Evolutionary conservation across 2,888 invertebrate species (phyloP).

Genomic region (Meteorus colon): DNA sequence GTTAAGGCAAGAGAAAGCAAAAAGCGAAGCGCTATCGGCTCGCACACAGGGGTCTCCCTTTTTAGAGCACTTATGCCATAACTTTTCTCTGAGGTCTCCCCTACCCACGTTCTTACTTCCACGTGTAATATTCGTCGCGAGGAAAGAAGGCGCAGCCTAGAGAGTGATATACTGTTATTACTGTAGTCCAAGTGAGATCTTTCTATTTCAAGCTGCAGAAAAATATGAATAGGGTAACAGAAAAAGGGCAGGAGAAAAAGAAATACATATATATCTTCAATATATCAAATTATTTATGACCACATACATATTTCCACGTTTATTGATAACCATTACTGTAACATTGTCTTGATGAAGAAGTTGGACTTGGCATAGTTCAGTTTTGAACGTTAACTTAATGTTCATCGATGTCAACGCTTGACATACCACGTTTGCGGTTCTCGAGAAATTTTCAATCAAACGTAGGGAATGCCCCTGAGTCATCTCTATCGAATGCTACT

Average conservation of each 20-base stretch:
- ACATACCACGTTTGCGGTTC: constrained; percentile 64
- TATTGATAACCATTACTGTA: background rate
- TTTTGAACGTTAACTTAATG: background rate
- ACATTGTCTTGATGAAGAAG: constrained; percentile 15
- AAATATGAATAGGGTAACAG: constrained; percentile 8
- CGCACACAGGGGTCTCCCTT: constrained; percentile 43
- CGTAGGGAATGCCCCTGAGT: constrained; percentile 66
- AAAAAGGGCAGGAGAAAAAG: constrained; percentile 3
- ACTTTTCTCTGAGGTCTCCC: constrained; percentile 49
- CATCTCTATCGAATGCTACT: constrained; percentile 59
- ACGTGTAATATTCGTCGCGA: constrained; percentile 53
- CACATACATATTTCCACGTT: constrained; percentile 17
- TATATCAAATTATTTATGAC: constrained; percentile 11
- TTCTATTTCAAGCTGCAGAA: constrained; percentile 27
- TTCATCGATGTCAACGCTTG: constrained; percentile 45
- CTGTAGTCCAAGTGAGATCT: constrained; percentile 41
- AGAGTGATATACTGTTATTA: constrained; percentile 50
- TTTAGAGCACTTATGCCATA: constrained; percentile 54
- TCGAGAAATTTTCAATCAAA: constrained; percentile 73
- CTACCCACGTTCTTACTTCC: constrained; percentile 44
- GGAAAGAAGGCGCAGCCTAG: constrained; percentile 44
- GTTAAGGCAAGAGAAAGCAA: constrained; percentile 35
- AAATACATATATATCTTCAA: background rate
- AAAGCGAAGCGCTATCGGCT: constrained; percentile 49
- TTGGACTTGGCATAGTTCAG: constrained; percentile 1